Base-by-base conservation (phyloP, 2,797 vertebrate species). In the Antennarius maculatus region DNA sequence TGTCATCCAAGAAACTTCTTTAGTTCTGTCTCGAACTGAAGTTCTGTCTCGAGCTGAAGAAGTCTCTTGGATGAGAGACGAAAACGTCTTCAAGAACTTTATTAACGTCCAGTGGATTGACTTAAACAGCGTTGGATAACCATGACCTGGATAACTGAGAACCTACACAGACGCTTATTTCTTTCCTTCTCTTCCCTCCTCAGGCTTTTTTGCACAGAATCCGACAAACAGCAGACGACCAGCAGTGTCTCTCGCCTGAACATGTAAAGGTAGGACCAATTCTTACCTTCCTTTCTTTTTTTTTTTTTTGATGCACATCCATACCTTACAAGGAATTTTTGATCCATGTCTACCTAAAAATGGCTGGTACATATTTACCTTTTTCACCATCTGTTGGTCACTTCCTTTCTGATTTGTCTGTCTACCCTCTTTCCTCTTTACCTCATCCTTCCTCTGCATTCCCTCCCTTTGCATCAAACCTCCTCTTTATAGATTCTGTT, bases 171-270 rank as follows among this genome's bases (percentile, higher is more conserved):
- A 34, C 8, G 31, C 31, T 34, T 34, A n/a, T 53, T 34, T 9
- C 56, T 16, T 67, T 61, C 71, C 1, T 80, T 17, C 14, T 77
- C 1, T 80, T 62, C 70, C 50, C 48, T 55, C 70, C 28, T 43
- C 75, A 99, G 98, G 97, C 97, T 0, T 99, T 99, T 92, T 92
- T 99, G 84, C 94, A 96, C 52, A 92, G 98, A 75, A 96, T 99
- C 85, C 92, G 89, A 67, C 97, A 99, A 90, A 97, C 95, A 1
- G 90, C 93, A 71, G 94, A 93, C 0, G 95, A 97, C 81, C 95
- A 98, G 80, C 98, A 96, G 82, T 96, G 96, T 85, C 96, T 99
- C 70, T 95, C 96, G 3, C 95, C 96, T 17, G 98, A 99, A 85
- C 96, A 99, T 3, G 94, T 98, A 69, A 98, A 98, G 97, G 98